Evolutionary conservation across 2,888 invertebrate genomes (phyloP), one percentile per base, ranked within the genome.

Genomic region (Drosophila mettleri): DNA sequence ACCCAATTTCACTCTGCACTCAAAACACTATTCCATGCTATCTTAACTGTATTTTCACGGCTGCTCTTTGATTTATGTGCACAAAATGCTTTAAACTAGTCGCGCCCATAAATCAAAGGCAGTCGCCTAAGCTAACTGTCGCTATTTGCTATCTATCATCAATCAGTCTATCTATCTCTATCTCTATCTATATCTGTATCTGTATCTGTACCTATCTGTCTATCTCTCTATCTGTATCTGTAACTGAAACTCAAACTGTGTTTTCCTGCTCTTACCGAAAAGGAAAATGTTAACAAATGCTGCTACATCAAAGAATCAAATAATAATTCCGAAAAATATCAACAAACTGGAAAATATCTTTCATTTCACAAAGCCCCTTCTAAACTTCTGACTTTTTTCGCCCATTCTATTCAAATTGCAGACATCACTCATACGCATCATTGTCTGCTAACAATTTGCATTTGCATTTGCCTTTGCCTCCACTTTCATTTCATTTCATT

Each of bases 21-120:
- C 34, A 34, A 29, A 33, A 49, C 24, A 55, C 49, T 59, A 31
- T 34, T 22, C 34, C 34, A 16, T 24, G 24, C 33, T 70, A 36
- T 66, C 57, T 48, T 29, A 52, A 55, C 64, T 82, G 43, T 65
- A 57, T 52, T 80, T 76, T 65, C 62, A 69, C 54, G 74, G 65
- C 81, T 67, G 70, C 58, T 7, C 59, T 74, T 84, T 81, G 79
- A 84, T 84, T 81, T 52, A 77, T 86, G 83, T 69, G 54, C 78
- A 78, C 74, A 79, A 87, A 89, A 84, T 80, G 81, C 89, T 91
- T 90, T 80, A 81, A 89, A 90, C 91, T 91, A 91, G 91, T 91
- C 91, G 79, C 80, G 82, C 79, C 75, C 74, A 82, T 86, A 67
- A 74, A 80, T 86, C 89, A 80, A 81, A 78, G 55, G 43, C 34